These are phyloP conservation scores for Lordiphosa andalusiaca DNA, from an alignment of 2,888 invertebrate species.

Conservation along the genomic window DNA sequence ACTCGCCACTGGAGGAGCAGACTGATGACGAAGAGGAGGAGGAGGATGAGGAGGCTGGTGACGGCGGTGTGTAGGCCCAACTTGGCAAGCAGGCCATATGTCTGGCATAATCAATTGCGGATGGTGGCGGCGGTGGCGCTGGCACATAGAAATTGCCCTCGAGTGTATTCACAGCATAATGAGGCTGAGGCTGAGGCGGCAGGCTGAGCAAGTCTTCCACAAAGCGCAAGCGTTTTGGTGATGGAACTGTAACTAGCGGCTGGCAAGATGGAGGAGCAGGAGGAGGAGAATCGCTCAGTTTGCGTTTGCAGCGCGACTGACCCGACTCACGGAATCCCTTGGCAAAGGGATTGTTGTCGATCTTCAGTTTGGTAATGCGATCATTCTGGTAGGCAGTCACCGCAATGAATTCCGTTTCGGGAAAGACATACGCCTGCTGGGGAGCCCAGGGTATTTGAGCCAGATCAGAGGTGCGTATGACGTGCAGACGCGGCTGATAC, in stretches of 20 bases:
- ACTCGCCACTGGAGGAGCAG: conserved; percentile 42
- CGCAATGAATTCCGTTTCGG: conserved; percentile 94
- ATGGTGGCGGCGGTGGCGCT: conserved; percentile 46
- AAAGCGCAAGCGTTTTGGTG: conserved; percentile 66
- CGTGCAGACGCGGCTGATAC: conserved; percentile 93
- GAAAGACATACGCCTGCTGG: conserved; percentile 85
- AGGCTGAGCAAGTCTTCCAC: conserved; percentile 39
- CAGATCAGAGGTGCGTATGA: conserved; percentile 88
- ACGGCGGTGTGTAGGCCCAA: conserved; percentile 65
- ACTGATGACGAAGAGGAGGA: conserved; percentile 43
- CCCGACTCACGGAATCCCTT: conserved; percentile 95
- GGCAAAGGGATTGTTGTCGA: conserved; percentile 95
- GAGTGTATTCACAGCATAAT: conserved; percentile 59
- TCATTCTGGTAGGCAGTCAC: conserved; percentile 97
- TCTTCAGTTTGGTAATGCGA: conserved; percentile 92
- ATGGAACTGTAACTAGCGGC: conserved; percentile 6
- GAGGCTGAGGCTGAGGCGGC: conserved; percentile 46
- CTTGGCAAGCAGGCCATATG: conserved; percentile 62
- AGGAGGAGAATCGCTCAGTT: conserved; percentile 79
- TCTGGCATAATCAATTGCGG: conserved; percentile 59
- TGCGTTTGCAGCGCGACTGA: conserved; percentile 86
- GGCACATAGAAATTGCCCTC: conserved; percentile 64
- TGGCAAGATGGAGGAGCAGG: conserved; percentile 33
- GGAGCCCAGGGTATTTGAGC: conserved; percentile 86
- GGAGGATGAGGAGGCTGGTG: conserved; percentile 53